Conservation (phyloP, 2,888 invertebrate genomes). For the Dynastes grantii region DNA sequence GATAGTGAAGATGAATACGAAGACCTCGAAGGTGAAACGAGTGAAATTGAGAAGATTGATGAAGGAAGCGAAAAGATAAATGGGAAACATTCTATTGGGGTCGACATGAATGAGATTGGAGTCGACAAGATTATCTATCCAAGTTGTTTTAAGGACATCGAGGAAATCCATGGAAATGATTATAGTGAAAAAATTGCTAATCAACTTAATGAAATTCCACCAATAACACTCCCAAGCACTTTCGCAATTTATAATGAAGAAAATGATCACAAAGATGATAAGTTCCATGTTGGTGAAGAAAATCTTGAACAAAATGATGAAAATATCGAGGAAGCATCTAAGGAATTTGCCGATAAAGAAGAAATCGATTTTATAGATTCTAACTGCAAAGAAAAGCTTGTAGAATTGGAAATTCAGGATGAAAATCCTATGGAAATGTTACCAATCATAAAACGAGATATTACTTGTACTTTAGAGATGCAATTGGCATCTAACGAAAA, state of each 20-base stretch:
- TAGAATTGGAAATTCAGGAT: background rate
- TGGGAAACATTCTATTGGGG: background rate
- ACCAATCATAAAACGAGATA: constrained; percentile 53
- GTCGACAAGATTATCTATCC: background rate
- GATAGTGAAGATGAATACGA: constrained; percentile 29
- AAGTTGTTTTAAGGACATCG: background rate
- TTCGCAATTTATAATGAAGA: too few relatives aligned
- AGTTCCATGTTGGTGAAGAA: too few relatives aligned
- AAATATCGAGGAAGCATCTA: background rate
- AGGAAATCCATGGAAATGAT: too few relatives aligned
- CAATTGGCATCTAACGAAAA: constrained; percentile 65
- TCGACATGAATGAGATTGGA: background rate
- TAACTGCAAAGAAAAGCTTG: background rate
- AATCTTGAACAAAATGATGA: too few relatives aligned
- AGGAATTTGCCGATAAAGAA: background rate
- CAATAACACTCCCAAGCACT: too few relatives aligned
- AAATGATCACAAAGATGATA: too few relatives aligned
- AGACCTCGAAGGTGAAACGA: constrained; percentile 26
- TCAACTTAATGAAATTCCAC: too few relatives aligned
- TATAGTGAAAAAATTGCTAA: too few relatives aligned
- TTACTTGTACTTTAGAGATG: constrained; percentile 67
- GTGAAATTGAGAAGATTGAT: background rate
- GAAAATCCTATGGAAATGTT: constrained; percentile 30
- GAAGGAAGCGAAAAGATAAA: constrained; percentile 2
- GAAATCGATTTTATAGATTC: background rate